Percentiles rank a stretch among this genome's conserved stretches.
Conservation (phyloP, 2,113 vertebrate genomes). For the Cisticola juncidis region DNA sequence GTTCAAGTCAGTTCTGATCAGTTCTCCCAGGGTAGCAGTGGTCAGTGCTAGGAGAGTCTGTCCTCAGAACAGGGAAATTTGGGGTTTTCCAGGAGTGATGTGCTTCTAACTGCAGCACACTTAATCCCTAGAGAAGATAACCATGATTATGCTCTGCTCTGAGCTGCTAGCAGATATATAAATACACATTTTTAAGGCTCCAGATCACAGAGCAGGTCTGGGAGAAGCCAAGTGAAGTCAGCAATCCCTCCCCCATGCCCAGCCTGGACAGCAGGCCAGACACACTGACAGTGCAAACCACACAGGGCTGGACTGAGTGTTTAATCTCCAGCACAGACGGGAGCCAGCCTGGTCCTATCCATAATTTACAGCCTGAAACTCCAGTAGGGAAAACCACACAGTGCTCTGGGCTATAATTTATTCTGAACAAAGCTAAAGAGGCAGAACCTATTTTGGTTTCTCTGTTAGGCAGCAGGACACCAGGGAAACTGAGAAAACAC, state of each 20-base stretch:
- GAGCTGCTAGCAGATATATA: background rate
- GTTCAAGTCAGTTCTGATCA: background rate
- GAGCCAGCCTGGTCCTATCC: background rate
- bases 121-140: conserved; percentile 13
- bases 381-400: background rate
- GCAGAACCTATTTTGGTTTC: background rate
- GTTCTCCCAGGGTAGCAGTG: background rate
- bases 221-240: background rate
- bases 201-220: background rate
- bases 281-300: background rate
- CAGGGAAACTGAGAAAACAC: background rate
- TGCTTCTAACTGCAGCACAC: background rate
- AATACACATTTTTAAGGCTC: background rate
- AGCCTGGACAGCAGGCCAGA: background rate
- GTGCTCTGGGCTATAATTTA: conserved; percentile 2
- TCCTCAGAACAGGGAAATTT: background rate
- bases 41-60: background rate
- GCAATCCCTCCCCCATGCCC: background rate
- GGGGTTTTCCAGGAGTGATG: background rate
- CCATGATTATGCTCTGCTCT: background rate
- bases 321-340: background rate
- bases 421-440: conserved; percentile 7
- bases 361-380: conserved; percentile 55
- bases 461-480: background rate
- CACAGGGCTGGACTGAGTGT: background rate